A percentile compares a stretch with the other conserved stretches of the same genome.
phyloP scores from a whole-genome alignment of 2,797 vertebrate genomes.

The Apodemus agrarius region DNA sequence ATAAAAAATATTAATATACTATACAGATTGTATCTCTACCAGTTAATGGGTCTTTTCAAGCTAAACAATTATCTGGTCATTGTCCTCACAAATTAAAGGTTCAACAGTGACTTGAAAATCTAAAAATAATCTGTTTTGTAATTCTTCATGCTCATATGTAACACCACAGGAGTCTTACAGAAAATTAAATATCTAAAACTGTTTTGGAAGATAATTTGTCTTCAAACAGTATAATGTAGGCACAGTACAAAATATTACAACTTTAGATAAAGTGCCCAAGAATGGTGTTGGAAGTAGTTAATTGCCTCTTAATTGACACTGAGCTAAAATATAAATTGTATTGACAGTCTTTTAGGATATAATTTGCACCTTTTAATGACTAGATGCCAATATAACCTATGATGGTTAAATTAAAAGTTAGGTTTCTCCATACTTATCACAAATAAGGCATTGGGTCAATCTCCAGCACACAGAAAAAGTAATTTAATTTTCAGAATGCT shows the following conservation, averaged over 20 bases:
- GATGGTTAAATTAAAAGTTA: not conserved
- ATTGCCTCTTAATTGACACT: not conserved
- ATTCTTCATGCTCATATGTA: constrained; percentile 29
- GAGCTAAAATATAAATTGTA: not conserved
- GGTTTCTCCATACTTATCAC: not conserved
- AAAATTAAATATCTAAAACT: not conserved
- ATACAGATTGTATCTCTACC: not conserved
- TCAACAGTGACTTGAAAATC: not conserved
- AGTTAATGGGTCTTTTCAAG: constrained; percentile 3
- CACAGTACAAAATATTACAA: not conserved
- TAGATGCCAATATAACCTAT: not conserved
- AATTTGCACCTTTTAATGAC: not conserved
- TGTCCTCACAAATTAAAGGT: not conserved
- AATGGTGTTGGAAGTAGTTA: not conserved
- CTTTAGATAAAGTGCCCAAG: not conserved
- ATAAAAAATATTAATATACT: not conserved
- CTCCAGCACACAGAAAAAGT: not conserved
- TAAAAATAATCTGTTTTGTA: not conserved
- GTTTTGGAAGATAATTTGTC: not conserved
- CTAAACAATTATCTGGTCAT: not conserved
- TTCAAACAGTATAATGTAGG: constrained; percentile 7
- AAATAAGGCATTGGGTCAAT: not conserved
- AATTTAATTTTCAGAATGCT: not conserved
- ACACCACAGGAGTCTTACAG: not conserved
- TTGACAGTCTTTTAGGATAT: not conserved